Evolutionary conservation across 1,140 invertebrate genomes (phyloP).

Genomic region (Euwallacea similis): DNA sequence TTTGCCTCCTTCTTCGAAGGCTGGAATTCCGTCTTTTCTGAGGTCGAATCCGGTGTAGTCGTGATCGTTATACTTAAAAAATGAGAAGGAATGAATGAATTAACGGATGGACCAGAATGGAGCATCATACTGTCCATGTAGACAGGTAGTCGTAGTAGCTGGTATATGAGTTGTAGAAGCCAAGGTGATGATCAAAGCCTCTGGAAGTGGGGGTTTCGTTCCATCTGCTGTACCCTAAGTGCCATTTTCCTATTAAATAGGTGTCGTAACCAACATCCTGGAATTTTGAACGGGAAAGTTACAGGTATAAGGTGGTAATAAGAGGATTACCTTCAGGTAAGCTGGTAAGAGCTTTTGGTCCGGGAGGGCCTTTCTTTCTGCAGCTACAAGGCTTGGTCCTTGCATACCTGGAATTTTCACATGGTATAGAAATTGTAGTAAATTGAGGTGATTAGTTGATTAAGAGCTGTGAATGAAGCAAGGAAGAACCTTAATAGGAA

Average conservation of each 20-base stretch:
- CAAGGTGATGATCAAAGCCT: constrained; percentile 69
- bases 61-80: constrained; percentile 49
- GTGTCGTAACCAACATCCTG: constrained; percentile 68
- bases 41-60: constrained; percentile 71
- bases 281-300: constrained; percentile 50
- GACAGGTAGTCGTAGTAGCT: constrained; percentile 67
- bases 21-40: constrained; percentile 61
- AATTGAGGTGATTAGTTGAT: too few species aligned
- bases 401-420: constrained; percentile 57
- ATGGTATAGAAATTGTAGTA: too few species aligned
- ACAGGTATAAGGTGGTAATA: too few species aligned
- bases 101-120: too few species aligned
- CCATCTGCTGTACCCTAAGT: constrained; percentile 64
- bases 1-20: constrained; percentile 62
- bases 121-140: constrained; percentile 54
- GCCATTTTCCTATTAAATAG: constrained; percentile 73
- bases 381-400: constrained; percentile 57
- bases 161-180: constrained; percentile 65
- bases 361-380: constrained; percentile 59
- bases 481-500: too few species aligned
- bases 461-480: too few species aligned
- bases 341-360: constrained; percentile 71
- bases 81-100: neutral
- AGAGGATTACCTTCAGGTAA: constrained; percentile 64
- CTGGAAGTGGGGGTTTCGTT: constrained; percentile 64